Base-by-base conservation (phyloP, 2,113 vertebrate species). In the Hyaena hyaena region DNA sequence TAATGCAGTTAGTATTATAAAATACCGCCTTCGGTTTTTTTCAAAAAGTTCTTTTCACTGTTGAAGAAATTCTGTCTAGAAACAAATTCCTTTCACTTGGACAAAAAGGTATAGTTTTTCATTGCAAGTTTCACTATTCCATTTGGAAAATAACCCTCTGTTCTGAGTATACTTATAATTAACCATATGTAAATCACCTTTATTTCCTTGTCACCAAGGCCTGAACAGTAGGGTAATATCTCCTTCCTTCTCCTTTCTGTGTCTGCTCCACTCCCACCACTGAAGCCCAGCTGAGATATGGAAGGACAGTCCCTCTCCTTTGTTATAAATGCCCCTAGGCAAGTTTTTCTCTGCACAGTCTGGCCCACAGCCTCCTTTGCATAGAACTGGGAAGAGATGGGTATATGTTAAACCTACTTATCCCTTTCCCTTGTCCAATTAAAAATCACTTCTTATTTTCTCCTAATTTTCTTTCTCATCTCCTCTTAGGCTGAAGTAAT, bases 1-100 rank as follows among this genome's bases (percentile, higher is more conserved):
- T 82, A 93, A 83, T 74, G 21, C 39, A 85, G n/a, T 93, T 96
- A 79, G 1, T 68, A 66, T 66, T 90, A 63, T 82, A 65, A 96
- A 92, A 85, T 92, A 73, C 28, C 43, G n/a, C 45, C 19, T 87
- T 92, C 33, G 50, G 88, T 95, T 93, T n/a, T 80, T 91, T 91
- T 87, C 91, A 95, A 90, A 96, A 98, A 58, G 63, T 77, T 98
- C 92, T 92, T 81, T 98, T 76, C 19, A 45, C 91, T 93, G 74
- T 97, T 90, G 86, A 97, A 96, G 43, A 12, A 45, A 73, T 98
- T 97, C 93, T 97, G 89, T 96, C 97, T 98, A 93, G 61, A 97
- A 98, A 96, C 73, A 97, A 91, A 95, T 93, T 95, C 97, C 93
- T 97, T 98, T 98, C 65, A 74, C 71, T 93, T 95, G 80, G 82